Evolutionary conservation across 2,797 vertebrate genomes (phyloP).

Genomic region (Mus spretus): DNA sequence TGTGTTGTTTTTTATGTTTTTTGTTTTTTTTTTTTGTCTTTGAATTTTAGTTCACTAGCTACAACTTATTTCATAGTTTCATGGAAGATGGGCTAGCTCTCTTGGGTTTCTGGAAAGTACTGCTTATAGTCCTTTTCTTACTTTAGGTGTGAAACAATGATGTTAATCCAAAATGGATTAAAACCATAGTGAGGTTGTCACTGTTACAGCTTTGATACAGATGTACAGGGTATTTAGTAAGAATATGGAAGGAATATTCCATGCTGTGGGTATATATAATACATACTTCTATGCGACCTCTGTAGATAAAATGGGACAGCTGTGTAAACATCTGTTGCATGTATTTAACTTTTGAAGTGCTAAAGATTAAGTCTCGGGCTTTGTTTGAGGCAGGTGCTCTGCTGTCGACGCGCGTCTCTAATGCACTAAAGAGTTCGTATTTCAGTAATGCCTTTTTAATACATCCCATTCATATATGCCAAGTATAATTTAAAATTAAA

Average conservation of each 20-base stretch:
- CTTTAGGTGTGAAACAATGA: conserved; percentile 44
- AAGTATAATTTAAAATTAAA: conserved; percentile 42
- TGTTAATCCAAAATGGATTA: background rate
- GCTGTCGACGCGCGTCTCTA: background rate
- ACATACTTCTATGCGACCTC: background rate
- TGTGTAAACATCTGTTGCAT: background rate
- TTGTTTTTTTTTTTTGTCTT: background rate
- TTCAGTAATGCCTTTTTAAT: conserved; percentile 40
- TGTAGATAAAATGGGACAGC: conserved; percentile 2
- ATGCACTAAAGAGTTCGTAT: conserved; percentile 36
- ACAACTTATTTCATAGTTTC: conserved; percentile 29
- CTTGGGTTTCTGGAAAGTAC: background rate
- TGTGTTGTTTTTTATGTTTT: background rate
- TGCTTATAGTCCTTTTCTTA: background rate
- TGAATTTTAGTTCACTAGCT: conserved; percentile 57
- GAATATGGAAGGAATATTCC: background rate
- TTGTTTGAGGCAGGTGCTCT: background rate
- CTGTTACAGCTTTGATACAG: conserved; percentile 10
- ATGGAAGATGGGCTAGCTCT: background rate
- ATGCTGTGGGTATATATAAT: background rate
- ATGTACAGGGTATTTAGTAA: background rate
- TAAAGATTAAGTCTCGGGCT: background rate
- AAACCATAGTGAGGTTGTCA: background rate
- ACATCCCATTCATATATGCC: conserved; percentile 50
- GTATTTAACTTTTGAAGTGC: background rate